Conservation (phyloP, 2,888 invertebrate species). For the Platycheirus rosarum region DNA sequence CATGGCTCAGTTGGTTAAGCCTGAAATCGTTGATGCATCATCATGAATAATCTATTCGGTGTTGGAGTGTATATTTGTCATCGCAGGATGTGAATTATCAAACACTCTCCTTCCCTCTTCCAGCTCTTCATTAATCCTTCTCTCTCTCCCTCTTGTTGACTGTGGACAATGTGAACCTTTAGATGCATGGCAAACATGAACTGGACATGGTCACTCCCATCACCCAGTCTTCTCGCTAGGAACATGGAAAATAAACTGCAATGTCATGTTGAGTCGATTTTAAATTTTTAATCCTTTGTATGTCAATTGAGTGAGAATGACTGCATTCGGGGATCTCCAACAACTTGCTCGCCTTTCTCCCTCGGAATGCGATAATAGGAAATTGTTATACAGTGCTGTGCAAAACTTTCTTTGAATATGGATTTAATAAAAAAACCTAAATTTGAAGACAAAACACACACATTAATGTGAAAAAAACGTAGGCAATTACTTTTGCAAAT, state of each 20-base stretch:
- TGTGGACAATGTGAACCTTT: slow-evolving; percentile 43
- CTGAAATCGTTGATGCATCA: slow-evolving; percentile 47
- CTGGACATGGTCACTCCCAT: slow-evolving; percentile 8
- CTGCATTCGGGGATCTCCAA: slow-evolving; percentile 53
- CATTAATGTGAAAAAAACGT: too few relatives aligned
- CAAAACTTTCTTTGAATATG: too few relatives aligned
- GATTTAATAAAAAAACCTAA: too few relatives aligned
- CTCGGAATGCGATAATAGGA: too few relatives aligned
- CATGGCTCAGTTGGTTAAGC: slow-evolving; percentile 40
- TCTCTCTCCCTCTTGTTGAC: neutral
- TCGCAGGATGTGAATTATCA: slow-evolving; percentile 34
- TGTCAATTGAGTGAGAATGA: slow-evolving; percentile 76
- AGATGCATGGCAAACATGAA: slow-evolving; percentile 35
- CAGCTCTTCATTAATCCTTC: too few relatives aligned
- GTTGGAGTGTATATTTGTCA: slow-evolving; percentile 13
- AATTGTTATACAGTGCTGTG: neutral
- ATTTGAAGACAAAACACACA: too few relatives aligned
- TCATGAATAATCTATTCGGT: slow-evolving; percentile 68
- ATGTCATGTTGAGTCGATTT: slow-evolving; percentile 81
- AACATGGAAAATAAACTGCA: slow-evolving; percentile 76
- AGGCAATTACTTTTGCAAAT: too few relatives aligned
- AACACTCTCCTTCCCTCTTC: too few relatives aligned
- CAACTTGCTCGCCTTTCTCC: neutral
- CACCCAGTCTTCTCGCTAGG: neutral
- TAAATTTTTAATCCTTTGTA: slow-evolving; percentile 79